Percentiles rank a stretch among this genome's conserved stretches.
Evolutionary conservation across 2,888 invertebrate species (phyloP).

Genomic region (Stenichneumon culpator): DNA sequence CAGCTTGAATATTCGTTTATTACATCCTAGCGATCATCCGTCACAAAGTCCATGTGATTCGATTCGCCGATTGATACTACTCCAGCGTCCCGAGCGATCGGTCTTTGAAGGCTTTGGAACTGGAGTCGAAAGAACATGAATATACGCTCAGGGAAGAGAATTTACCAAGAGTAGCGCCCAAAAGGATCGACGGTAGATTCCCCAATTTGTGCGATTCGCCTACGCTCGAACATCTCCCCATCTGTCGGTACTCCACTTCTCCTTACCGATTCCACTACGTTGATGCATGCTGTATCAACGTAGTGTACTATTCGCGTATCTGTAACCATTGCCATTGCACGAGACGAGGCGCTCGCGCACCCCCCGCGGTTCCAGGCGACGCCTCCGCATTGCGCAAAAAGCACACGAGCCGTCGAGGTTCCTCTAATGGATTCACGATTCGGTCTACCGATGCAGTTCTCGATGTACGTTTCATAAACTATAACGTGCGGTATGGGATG

Average conservation of each 20-base stretch:
- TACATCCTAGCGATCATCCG: too few species aligned
- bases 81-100: neutral
- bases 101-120: neutral
- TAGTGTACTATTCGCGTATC: slow-evolving; percentile 26
- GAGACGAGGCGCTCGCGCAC: slow-evolving; percentile 31
- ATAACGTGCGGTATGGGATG: too few species aligned
- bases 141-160: neutral
- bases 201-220: neutral
- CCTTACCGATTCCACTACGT: neutral
- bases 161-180: neutral
- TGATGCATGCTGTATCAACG: slow-evolving; percentile 15
- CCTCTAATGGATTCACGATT: slow-evolving; percentile 34
- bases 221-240: neutral
- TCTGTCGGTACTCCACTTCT: neutral
- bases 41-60: neutral
- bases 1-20: too few species aligned
- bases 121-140: neutral
- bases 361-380: slow-evolving; percentile 23
- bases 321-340: slow-evolving; percentile 30
- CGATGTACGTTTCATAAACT: too few species aligned
- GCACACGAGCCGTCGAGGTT: slow-evolving; percentile 11
- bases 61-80: slow-evolving; percentile 3
- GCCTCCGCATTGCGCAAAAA: slow-evolving; percentile 63
- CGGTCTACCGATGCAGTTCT: neutral
- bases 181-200: neutral